Evolutionary conservation across 2,113 vertebrate species (phyloP), one percentile per base, ranked within the genome.

Genomic region (Tapirus terrestris): DNA sequence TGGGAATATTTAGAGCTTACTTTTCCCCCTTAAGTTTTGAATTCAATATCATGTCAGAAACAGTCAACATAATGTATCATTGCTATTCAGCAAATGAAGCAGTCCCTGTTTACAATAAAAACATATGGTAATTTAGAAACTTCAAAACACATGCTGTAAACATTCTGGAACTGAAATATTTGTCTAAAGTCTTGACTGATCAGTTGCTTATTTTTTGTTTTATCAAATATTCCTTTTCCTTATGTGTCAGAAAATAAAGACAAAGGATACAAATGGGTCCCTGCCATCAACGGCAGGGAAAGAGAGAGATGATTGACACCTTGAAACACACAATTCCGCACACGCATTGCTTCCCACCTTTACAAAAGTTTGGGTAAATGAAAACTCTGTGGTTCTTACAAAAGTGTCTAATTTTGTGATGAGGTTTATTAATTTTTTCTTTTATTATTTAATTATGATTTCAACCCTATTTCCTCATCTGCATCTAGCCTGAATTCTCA

Each of bases 71-170:
- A 96, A 94, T 92, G 63, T 18, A 67, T 89, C 68, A 94, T 65
- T 56, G 4, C 91, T 92, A 76, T 89, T 95, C 51, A 86, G 88
- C 95, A 92, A 92, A 93, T 53, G 89, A 96, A 93, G 39, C 95
- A 95, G 92, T 85, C 27, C 58, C 83, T 97, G 51, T 96, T 96
- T 96, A 96, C 48, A 92, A 65, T 89, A 68, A 95, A 92, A 96
- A 39, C 95, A 96, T 96, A 96, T 88, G 96, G 87, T 96, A 95
- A 95, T 96, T 97, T 88, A 60, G 90, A 88, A 96, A 96, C 72
- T 91, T 89, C 63, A 97, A 92, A 94, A 96, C 70, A 96, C 36
- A 80, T 48, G 39, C 72, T 96, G 12, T 90, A 96, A 96, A 96
- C 90, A 94, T 94, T 97, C 80, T 96, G 94, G 53, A 72, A 94